phyloP scores from a whole-genome alignment of 1,140 invertebrate species.

The Yoshiicerus persimilis region DNA sequence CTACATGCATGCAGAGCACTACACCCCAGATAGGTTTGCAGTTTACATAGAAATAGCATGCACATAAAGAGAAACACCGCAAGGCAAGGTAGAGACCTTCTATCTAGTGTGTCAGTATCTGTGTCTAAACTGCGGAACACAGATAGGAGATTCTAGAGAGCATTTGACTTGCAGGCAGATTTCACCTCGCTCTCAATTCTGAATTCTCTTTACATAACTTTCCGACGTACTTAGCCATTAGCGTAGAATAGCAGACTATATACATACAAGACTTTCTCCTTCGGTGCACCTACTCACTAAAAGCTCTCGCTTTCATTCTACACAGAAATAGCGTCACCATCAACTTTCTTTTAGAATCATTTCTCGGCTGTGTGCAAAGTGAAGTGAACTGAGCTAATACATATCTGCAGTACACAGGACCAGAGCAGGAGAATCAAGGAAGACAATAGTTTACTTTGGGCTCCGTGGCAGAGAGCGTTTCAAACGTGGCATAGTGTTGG shows the following conservation, averaged over 20 bases:
- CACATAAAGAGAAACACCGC: background rate
- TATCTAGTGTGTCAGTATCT: background rate
- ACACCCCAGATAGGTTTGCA: background rate
- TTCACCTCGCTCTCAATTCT: background rate
- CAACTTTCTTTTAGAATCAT: background rate
- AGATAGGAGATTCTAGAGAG: conserved; percentile 5
- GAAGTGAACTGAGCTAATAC: background rate
- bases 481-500: background rate
- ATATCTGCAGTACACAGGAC: background rate
- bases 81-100: background rate
- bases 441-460: background rate
- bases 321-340: background rate
- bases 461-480: background rate
- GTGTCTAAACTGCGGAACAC: background rate
- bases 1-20: too few relatives aligned
- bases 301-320: background rate
- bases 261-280: background rate
- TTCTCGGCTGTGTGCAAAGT: background rate
- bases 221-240: background rate
- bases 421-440: background rate
- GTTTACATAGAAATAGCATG: background rate
- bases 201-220: background rate
- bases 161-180: background rate
- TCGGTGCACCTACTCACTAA: background rate
- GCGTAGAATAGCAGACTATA: background rate